Conservation (phyloP, 2,113 vertebrate genomes). For the Phylloscopus whistleri region DNA sequence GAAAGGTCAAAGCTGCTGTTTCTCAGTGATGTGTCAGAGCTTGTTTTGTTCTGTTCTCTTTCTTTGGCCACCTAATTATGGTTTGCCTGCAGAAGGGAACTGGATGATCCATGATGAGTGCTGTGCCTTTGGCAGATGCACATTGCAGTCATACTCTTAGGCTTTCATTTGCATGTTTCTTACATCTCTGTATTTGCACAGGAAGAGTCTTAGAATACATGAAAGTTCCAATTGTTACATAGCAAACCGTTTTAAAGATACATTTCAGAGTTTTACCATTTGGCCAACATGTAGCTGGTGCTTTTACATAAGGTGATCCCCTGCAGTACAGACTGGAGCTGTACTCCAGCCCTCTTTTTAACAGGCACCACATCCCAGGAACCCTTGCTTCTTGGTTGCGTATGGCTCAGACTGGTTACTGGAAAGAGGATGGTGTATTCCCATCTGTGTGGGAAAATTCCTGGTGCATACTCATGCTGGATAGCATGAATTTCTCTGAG, state of each 20-base stretch:
- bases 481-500: background rate
- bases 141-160: background rate
- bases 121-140: background rate
- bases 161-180: background rate
- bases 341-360: background rate
- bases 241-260: background rate
- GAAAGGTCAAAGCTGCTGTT: conserved; percentile 9
- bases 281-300: background rate
- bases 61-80: background rate
- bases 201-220: background rate
- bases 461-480: background rate
- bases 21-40: background rate
- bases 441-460: background rate
- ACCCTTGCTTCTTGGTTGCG: background rate
- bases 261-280: background rate
- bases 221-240: background rate
- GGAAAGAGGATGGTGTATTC: background rate
- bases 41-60: conserved; percentile 13
- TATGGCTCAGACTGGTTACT: background rate
- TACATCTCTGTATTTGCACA: background rate
- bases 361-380: background rate
- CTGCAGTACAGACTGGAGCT: background rate
- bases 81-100: background rate
- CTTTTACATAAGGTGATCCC: background rate
- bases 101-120: background rate